phyloP scores from a whole-genome alignment of 2,888 invertebrate genomes.

The Limenitis camilla region DNA sequence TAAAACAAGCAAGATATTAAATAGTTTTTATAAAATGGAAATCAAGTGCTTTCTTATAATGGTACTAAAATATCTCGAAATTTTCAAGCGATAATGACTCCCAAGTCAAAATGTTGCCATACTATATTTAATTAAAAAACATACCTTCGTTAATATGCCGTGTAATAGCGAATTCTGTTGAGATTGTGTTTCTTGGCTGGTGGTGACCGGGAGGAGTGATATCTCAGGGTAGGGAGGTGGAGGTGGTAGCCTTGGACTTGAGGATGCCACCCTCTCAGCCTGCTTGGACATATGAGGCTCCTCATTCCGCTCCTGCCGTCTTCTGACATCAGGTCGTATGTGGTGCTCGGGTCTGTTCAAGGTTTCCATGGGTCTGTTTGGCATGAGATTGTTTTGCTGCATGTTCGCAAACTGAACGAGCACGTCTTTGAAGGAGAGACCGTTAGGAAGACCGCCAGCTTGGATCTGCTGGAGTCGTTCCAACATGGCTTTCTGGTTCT shows the following conservation, averaged over 20 bases:
- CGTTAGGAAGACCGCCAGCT: constrained; percentile 61
- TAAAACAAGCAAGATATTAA: constrained; percentile 1
- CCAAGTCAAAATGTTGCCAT: constrained; percentile 9
- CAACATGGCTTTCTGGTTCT: constrained; percentile 67
- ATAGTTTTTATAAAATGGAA: constrained; percentile 1
- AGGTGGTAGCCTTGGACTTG: constrained; percentile 67
- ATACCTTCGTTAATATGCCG: constrained; percentile 83
- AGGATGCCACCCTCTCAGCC: constrained; percentile 48
- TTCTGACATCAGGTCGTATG: constrained; percentile 42
- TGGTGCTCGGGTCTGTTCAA: constrained; percentile 51
- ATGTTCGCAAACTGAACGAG: constrained; percentile 82
- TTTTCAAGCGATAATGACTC: constrained; percentile 6
- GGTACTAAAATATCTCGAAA: constrained; percentile 4
- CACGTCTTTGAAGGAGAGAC: constrained; percentile 80
- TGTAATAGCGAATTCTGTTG: constrained; percentile 81
- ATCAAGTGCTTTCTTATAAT: constrained; percentile 1
- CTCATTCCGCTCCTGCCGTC: constrained; percentile 44
- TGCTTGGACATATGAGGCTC: constrained; percentile 45
- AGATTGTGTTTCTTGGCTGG: constrained; percentile 44
- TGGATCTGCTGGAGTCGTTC: constrained; percentile 67
- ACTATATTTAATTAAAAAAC: background rate
- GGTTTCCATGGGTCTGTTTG: constrained; percentile 47
- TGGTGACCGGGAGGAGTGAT: constrained; percentile 81
- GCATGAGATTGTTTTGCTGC: constrained; percentile 59
- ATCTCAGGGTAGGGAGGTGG: constrained; percentile 86